Evolutionary conservation across 2,113 vertebrate species (phyloP), one percentile per base, ranked within the genome.

Genomic region (Ploceus nigricollis): DNA sequence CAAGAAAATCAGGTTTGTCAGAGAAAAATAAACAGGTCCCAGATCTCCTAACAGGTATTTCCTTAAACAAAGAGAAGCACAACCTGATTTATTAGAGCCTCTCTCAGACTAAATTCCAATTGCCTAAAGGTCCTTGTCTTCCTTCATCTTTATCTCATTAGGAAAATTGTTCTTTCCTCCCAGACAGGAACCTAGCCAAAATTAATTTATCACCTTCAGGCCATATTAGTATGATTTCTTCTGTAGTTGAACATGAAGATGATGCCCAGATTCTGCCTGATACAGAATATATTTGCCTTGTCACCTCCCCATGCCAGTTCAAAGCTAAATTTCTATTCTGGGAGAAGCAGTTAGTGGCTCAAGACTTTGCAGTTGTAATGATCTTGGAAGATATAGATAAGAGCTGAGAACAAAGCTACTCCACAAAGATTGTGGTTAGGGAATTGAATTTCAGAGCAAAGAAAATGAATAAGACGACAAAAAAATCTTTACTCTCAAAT

Each of bases 191-290:
- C 51, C 9, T 66, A 73, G 68, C 76, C 86, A 93, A 93, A 96
- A 96, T 97, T 93, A 95, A 96, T 96, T 94, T 94, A 90, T 95
- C 94, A 94, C 82, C 81, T 94, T 96, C 94, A 82, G 92, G 63
- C 82, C 35, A 21, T 87, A 90, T 90, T 96, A 90, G n/a, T 85
- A 48, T 90, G 90, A 93, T 94, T 95, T 95, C 79, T 91, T 94
- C 89, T 94, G 68, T 95, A 94, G 92, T 54, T 80, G 68, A 92
- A 58, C 58, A 39, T 37, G 56, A 92, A 83, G 83, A 87, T 84
- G 72, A 82, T 89, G 65, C 89, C 65, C 51, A 91, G 56, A 51
- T 58, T 78, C 64, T 87, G 25, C 35, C 64, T 94, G 60, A 81
- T 94, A 58, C 15, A 60, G 44, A 58, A 51, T 86, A 31, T 68